phyloP scores from a whole-genome alignment of 2,797 vertebrate species.

The Tadarida brasiliensis region DNA sequence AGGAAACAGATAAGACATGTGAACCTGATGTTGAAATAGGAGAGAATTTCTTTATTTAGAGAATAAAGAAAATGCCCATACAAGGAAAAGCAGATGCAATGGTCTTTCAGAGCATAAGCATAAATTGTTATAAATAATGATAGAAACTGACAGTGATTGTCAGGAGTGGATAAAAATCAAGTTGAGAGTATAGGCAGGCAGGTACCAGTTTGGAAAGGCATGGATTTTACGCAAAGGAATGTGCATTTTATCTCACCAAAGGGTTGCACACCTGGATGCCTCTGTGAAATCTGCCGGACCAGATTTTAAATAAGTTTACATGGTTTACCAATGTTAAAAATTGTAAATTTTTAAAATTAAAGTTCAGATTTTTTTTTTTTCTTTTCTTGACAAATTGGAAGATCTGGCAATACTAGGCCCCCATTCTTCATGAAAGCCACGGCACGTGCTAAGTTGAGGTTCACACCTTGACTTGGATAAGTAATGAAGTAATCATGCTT shows the following conservation, averaged over 20 bases:
- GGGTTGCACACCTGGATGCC: background rate
- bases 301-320: constrained; percentile 30
- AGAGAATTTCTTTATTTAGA: background rate
- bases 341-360: background rate
- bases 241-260: background rate
- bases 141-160: background rate
- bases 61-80: background rate
- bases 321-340: constrained; percentile 7
- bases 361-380: background rate
- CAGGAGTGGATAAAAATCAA: constrained; percentile 24
- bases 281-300: background rate
- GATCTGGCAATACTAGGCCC: background rate
- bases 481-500: background rate
- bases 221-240: background rate
- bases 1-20: background rate
- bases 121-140: background rate
- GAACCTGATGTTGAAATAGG: background rate
- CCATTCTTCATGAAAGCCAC: background rate
- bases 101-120: background rate
- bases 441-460: background rate
- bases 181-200: background rate
- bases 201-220: background rate
- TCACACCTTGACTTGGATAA: background rate
- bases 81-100: background rate
- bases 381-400: constrained; percentile 45